Percentiles rank a stretch among this genome's conserved stretches.
Evolutionary conservation across 2,888 invertebrate genomes (phyloP).

Genomic region (Xylota sylvarum): DNA sequence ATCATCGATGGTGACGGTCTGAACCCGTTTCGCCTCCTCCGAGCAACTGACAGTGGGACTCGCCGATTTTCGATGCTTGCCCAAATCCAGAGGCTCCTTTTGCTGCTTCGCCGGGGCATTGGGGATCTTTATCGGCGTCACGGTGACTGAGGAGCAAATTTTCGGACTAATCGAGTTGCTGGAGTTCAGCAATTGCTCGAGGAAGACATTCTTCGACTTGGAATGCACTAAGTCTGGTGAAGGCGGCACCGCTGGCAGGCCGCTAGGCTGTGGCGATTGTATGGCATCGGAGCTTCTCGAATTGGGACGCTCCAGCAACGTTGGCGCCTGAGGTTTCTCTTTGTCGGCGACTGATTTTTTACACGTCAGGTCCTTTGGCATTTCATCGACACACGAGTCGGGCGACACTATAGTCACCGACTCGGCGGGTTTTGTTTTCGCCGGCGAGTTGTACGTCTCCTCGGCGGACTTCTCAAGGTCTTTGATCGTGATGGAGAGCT

Average conservation of each 20-base stretch:
- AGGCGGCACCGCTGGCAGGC: constrained; percentile 89
- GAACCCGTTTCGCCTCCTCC: constrained; percentile 88
- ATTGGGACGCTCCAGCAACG: constrained; percentile 86
- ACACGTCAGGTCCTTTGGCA: constrained; percentile 87
- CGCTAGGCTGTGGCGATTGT: constrained; percentile 91
- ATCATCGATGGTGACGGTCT: constrained; percentile 83
- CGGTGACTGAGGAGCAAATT: constrained; percentile 78
- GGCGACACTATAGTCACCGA: constrained; percentile 78
- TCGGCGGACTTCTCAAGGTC: constrained; percentile 84
- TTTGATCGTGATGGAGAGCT: constrained; percentile 87
- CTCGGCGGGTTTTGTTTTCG: constrained; percentile 58
- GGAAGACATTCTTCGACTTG: constrained; percentile 81
- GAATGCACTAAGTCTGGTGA: constrained; percentile 89
- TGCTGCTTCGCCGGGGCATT: constrained; percentile 83
- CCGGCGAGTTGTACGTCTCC: constrained; percentile 76
- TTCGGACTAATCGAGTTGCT: constrained; percentile 79
- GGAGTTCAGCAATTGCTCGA: constrained; percentile 77
- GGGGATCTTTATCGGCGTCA: constrained; percentile 77
- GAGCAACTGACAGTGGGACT: constrained; percentile 91
- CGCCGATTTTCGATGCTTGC: constrained; percentile 88
- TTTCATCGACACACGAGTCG: constrained; percentile 85
- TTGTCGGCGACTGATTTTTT: constrained; percentile 85
- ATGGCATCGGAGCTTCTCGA: constrained; percentile 90
- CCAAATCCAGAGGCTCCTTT: constrained; percentile 89
- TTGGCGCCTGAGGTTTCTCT: constrained; percentile 80